Evolutionary conservation across 2,113 vertebrate species (phyloP).

Genomic region (Prochilodus magdalenae): DNA sequence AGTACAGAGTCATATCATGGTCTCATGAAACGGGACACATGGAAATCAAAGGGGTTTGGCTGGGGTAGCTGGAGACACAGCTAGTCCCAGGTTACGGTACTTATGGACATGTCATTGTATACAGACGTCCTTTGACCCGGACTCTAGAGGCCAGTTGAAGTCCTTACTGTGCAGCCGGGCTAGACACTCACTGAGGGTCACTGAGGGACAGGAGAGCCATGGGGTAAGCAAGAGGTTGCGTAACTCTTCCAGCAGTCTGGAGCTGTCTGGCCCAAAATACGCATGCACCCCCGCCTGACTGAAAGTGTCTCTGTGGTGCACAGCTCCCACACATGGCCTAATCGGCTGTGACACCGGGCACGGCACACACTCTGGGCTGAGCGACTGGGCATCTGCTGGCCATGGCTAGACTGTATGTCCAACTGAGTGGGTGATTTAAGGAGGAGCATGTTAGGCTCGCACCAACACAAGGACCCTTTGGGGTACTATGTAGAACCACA

Average conservation of each 20-base stretch:
- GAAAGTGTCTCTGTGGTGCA: constrained; percentile 31
- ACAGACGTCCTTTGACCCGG: neutral
- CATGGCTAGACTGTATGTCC: constrained; percentile 12
- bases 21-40: too few relatives aligned
- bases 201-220: neutral
- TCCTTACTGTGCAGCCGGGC: neutral
- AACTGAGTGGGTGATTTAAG: neutral
- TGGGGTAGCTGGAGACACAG: too few relatives aligned
- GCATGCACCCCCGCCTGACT: constrained; percentile 39
- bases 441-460: too few relatives aligned
- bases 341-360: constrained; percentile 52
- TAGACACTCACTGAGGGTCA: neutral
- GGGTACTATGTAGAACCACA: too few relatives aligned
- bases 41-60: too few relatives aligned
- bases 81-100: too few relatives aligned
- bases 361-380: constrained; percentile 44
- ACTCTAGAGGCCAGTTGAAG: neutral
- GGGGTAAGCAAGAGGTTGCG: constrained; percentile 13
- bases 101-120: too few relatives aligned
- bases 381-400: constrained; percentile 29
- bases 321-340: constrained; percentile 46
- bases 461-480: too few relatives aligned
- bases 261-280: constrained; percentile 50
- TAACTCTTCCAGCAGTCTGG: constrained; percentile 40
- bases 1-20: too few relatives aligned